Percentiles rank a stretch among this genome's conserved stretches.
Conservation (phyloP, 2,113 vertebrate species). For the Carassius auratus region DNA sequence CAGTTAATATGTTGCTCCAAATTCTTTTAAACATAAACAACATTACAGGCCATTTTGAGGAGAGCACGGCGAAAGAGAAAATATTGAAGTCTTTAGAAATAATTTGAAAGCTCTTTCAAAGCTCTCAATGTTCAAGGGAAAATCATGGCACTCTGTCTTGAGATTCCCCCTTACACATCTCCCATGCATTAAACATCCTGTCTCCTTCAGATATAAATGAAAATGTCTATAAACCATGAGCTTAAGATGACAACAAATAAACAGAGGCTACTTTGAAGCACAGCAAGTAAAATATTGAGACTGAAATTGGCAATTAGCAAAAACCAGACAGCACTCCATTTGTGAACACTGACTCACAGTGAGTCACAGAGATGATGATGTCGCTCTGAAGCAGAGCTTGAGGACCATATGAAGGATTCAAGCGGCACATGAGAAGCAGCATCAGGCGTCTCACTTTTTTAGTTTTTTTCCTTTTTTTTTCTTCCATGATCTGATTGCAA, state of each 20-base stretch:
- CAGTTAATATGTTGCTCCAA: not conserved
- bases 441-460: constrained; percentile 15
- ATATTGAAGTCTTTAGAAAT: not conserved
- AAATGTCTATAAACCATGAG: not conserved
- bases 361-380: not conserved
- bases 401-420: constrained; percentile 33
- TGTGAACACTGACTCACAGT: not conserved
- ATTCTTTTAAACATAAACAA: not conserved
- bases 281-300: constrained; percentile 4
- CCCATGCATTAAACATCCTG: not conserved
- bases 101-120: not conserved
- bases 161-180: not conserved
- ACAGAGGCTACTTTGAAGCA: constrained; percentile 29
- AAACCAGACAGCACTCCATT: constrained; percentile 12
- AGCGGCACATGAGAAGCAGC: constrained; percentile 24
- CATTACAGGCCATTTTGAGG: not conserved
- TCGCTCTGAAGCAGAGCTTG: not conserved
- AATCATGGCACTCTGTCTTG: not conserved
- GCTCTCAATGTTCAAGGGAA: not conserved
- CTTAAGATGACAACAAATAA: constrained; percentile 9
- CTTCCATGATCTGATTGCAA: constrained; percentile 22
- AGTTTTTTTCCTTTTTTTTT: not conserved
- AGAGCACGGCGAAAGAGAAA: not conserved
- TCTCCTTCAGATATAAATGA: not conserved
- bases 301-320: constrained; percentile 4